Evolutionary conservation across 2,797 vertebrate species (phyloP).

Genomic region (Rhynchonycteris naso): DNA sequence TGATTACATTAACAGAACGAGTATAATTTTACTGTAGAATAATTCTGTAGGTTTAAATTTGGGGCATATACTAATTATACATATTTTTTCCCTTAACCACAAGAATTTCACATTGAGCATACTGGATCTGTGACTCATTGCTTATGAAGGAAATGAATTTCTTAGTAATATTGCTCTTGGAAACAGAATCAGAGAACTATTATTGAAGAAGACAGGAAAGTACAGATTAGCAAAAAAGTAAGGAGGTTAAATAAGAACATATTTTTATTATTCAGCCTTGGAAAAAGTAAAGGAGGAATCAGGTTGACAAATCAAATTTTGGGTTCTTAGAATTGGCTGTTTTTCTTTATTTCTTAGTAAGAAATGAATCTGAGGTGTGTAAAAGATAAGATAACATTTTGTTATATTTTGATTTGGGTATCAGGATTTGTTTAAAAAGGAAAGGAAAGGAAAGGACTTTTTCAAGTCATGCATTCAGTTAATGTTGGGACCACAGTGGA

Average conservation of each 20-base stretch:
- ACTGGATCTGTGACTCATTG: constrained; percentile 36
- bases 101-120: constrained; percentile 47
- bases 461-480: neutral
- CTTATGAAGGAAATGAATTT: constrained; percentile 34
- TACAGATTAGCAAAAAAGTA: neutral
- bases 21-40: neutral
- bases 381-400: neutral
- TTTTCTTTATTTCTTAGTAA: neutral
- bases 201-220: constrained; percentile 32
- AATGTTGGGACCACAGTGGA: neutral
- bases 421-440: constrained; percentile 9
- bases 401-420: neutral
- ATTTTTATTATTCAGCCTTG: constrained; percentile 28
- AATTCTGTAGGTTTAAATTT: constrained; percentile 22
- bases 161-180: constrained; percentile 53
- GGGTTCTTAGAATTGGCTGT: neutral
- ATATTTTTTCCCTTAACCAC: neutral
- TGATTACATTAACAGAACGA: neutral
- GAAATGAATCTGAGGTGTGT: neutral
- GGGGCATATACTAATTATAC: neutral
- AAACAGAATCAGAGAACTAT: constrained; percentile 10
- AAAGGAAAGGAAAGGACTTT: neutral
- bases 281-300: constrained; percentile 5
- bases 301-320: neutral
- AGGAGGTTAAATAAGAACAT: constrained; percentile 7